Percentiles rank a stretch among this genome's conserved stretches.
These are phyloP conservation scores for Griposia aprilina DNA, from an alignment of 2,888 invertebrate species.

Conservation along the genomic window DNA sequence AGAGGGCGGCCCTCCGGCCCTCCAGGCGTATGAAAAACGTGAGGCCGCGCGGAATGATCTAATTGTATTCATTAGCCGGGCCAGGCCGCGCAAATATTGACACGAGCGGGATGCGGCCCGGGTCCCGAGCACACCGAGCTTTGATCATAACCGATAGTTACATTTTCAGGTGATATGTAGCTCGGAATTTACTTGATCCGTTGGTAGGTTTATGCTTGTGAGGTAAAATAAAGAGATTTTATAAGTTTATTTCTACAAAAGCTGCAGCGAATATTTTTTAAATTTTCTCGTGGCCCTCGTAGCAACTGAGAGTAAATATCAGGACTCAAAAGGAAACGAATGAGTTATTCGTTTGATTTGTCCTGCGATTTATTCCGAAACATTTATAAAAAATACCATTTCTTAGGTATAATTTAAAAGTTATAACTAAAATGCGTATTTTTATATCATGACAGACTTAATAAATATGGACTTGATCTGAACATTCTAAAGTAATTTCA, in stretches of 20 bases:
- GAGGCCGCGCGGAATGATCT: slow-evolving; percentile 90
- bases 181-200: slow-evolving; percentile 17
- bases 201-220: neutral
- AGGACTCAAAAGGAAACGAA: neutral
- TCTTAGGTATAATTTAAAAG: neutral
- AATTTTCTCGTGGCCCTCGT: neutral
- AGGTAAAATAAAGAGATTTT: slow-evolving; percentile 9
- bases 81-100: slow-evolving; percentile 89
- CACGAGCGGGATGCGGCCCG: slow-evolving; percentile 78
- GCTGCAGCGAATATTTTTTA: neutral
- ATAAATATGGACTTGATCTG: neutral
- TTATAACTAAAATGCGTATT: neutral
- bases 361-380: neutral
- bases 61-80: slow-evolving; percentile 91
- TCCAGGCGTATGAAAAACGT: slow-evolving; percentile 88
- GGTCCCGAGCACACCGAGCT: slow-evolving; percentile 55
- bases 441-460: neutral
- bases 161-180: slow-evolving; percentile 47
- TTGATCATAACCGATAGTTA: slow-evolving; percentile 69
- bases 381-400: neutral
- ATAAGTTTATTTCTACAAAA: neutral
- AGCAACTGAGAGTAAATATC: neutral
- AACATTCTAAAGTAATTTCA: neutral
- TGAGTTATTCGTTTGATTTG: neutral
- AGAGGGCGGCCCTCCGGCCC: slow-evolving; percentile 73